phyloP scores from a whole-genome alignment of 1,140 invertebrate genomes.

The Delia radicum region DNA sequence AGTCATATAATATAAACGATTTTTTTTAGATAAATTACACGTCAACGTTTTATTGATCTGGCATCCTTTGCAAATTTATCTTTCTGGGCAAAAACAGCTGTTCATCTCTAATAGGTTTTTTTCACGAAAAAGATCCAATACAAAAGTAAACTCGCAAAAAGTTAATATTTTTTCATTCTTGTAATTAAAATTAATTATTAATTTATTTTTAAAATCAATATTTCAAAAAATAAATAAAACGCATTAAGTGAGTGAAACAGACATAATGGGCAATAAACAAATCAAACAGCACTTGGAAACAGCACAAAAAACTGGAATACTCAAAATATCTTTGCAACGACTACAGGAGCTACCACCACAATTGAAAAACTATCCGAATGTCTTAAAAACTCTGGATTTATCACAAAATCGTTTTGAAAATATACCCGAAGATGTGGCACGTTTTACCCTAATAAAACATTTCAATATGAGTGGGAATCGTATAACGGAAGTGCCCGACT shows the following conservation, averaged over 20 bases:
- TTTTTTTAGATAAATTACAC: too few relatives aligned
- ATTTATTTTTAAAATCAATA: background rate
- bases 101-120: background rate
- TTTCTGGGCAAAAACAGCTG: too few relatives aligned
- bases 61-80: background rate
- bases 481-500: slow-evolving; percentile 68
- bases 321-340: slow-evolving; percentile 80
- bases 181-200: background rate
- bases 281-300: slow-evolving; percentile 90
- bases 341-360: slow-evolving; percentile 70
- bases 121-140: slow-evolving; percentile 5
- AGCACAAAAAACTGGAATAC: slow-evolving; percentile 89
- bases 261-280: slow-evolving; percentile 80
- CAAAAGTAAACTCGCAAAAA: slow-evolving; percentile 17
- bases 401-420: slow-evolving; percentile 84
- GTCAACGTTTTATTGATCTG: too few relatives aligned
- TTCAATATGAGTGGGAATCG: slow-evolving; percentile 77
- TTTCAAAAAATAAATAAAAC: background rate
- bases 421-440: slow-evolving; percentile 75
- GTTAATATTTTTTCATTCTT: background rate
- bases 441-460: slow-evolving; percentile 81
- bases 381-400: slow-evolving; percentile 80
- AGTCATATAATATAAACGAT: too few relatives aligned
- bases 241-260: background rate
- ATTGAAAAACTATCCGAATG: slow-evolving; percentile 65